These are phyloP conservation scores for Aphelocoma californica DNA, from an alignment of 2,797 vertebrate species.

Conservation along the genomic window DNA sequence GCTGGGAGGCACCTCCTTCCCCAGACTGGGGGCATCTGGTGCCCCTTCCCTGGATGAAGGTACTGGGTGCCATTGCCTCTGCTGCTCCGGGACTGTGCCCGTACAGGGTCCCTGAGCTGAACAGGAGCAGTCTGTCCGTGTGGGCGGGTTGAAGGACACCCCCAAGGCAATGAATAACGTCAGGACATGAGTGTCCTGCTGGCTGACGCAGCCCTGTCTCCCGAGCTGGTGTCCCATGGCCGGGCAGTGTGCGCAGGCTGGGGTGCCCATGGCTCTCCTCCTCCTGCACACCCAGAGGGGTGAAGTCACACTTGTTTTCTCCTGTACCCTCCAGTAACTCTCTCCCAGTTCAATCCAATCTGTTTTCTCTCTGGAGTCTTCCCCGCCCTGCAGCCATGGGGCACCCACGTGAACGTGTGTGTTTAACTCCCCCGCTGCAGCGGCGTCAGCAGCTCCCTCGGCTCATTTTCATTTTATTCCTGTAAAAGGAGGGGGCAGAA, in stretches of 20 bases:
- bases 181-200: not conserved
- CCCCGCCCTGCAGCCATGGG: not conserved
- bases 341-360: not conserved
- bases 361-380: not conserved
- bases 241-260: not conserved
- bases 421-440: conserved; percentile 21
- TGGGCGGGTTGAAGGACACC: not conserved
- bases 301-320: not conserved
- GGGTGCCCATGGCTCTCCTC: not conserved
- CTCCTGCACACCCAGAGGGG: not conserved
- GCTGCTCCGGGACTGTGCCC: not conserved
- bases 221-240: not conserved
- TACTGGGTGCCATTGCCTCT: not conserved
- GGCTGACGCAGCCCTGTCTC: accelerated
- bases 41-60: not conserved
- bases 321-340: not conserved
- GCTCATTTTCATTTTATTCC: not conserved
- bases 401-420: not conserved
- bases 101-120: not conserved
- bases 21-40: not conserved
- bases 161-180: not conserved
- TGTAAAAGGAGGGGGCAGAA: not conserved
- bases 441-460: not conserved
- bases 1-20: not conserved
- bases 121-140: not conserved